Base-by-base conservation (phyloP, 2,888 invertebrate species). In the Pollenia labialis region DNA sequence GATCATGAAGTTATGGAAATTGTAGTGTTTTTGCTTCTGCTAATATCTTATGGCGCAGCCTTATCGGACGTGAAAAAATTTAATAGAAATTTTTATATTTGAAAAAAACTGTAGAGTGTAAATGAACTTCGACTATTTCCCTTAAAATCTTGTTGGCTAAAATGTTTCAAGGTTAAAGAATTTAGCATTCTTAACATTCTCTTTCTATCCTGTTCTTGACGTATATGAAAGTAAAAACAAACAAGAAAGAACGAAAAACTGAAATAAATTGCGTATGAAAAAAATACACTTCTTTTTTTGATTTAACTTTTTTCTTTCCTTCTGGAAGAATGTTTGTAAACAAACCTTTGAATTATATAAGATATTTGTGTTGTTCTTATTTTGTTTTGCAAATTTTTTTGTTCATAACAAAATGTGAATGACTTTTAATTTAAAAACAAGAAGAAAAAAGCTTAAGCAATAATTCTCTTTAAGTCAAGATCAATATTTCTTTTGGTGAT, bases 401-500 rank as follows among this genome's bases (percentile, higher is more conserved):
- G 54, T 48, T 81, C 12, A 72, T 74, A 81, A 72, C 48, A 74
- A 72, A 16, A 40, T 62, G 72, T 81, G 46, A 81, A 81, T 66
- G 64, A 81, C 72, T 64, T 81, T 64, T 72, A 64, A 74, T 81
- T 74, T 81, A 81, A 74, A 54, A 18, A 7, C 14, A 54, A 71
- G 10, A 66, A 32, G 32, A 6, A 54, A 40, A 6, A 79, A 40
- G 10, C 16, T 32, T 32, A 79, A 18, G 6, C 14, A 58, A 58
- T 32, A 23, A 32, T n/a, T n/a, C 10, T 48, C n/a, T 56, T 56
- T 23, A 23, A 62, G 4, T 4, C 50, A 14, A 32, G 9, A 18
- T 18, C n/a, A 68, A 40, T 23, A 50, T 40, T n/a, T 16, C 16
- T 56, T 64, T 0, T 40, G 79, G 32, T 14, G 32, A 64, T 48